Evolutionary conservation across 1,140 invertebrate genomes (phyloP), one percentile per base, ranked within the genome.

Genomic region (Eupeodes corollae): DNA sequence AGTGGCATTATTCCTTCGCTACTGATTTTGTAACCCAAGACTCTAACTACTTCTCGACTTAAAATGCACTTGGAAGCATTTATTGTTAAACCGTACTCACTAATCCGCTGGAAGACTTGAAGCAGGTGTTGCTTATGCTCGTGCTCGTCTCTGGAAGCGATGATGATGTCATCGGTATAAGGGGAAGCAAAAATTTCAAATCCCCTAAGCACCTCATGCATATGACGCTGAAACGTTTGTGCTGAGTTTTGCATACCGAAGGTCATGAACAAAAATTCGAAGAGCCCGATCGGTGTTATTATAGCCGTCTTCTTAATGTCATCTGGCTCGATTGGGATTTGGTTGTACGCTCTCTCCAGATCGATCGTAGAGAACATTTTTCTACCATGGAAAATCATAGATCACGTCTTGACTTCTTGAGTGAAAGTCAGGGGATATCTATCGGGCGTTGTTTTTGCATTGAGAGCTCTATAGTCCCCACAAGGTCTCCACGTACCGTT

Each of bases 321-420:
- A 1, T 54, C 50, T 8, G 44, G 32, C 6, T 40, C 40, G 0
- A 71, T 55, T 1, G 61, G 68, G 15, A 72, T 65, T 48, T 71
- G 74, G 53, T 70, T 67, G 49, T 71, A 79, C 0, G 75, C 76
- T 19, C 57, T n/a, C n/a, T n/a, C n/a, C n/a, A n/a, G n/a, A n/a
- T n/a, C n/a, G n/a, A n/a, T n/a, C n/a, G n/a, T n/a, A n/a, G n/a
- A n/a, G n/a, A n/a, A n/a, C n/a, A n/a, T n/a, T n/a, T n/a, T n/a
- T n/a, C n/a, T n/a, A n/a, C n/a, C n/a, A n/a, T n/a, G n/a, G n/a
- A n/a, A n/a, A n/a, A n/a, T n/a, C n/a, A n/a, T n/a, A n/a, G n/a
- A n/a, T n/a, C n/a, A n/a, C n/a, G n/a, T n/a, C n/a, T n/a, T n/a
- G n/a, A n/a, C n/a, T n/a, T n/a, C n/a, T n/a, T n/a, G n/a, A n/a